Evolutionary conservation across 2,113 vertebrate genomes (phyloP).

Genomic region (Haliaeetus leucogaster): DNA sequence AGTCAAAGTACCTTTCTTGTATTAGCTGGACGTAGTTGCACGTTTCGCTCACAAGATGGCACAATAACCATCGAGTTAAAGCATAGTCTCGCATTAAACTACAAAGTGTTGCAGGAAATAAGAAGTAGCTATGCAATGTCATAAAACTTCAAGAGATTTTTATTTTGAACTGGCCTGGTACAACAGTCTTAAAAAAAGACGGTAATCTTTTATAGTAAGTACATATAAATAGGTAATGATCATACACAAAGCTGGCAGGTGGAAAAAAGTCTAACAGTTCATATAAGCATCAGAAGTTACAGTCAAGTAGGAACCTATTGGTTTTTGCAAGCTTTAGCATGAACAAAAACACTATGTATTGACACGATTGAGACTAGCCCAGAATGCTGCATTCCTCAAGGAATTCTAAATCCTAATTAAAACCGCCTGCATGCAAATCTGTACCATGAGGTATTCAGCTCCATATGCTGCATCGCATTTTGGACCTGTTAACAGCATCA

Average conservation of each 20-base stretch:
- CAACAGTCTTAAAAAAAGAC: neutral
- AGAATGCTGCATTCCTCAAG: constrained; percentile 56
- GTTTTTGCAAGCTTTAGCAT: constrained; percentile 38
- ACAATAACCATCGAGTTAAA: constrained; percentile 45
- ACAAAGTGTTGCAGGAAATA: neutral
- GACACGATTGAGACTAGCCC: constrained; percentile 9
- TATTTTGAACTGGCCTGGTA: neutral
- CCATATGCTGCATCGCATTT: constrained; percentile 57
- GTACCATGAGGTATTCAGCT: constrained; percentile 38
- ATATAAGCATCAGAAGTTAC: neutral
- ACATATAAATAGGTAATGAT: neutral
- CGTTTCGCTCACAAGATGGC: constrained; percentile 70
- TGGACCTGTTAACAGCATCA: constrained; percentile 50
- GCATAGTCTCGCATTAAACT: neutral
- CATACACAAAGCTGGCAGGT: neutral
- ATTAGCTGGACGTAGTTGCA: neutral
- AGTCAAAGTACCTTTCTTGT: neutral
- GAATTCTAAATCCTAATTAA: constrained; percentile 74
- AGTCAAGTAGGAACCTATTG: neutral
- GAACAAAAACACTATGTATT: constrained; percentile 46
- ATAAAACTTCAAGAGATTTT: neutral
- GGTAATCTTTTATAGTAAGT: neutral
- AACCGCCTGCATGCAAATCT: constrained; percentile 66
- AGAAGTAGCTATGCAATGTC: neutral
- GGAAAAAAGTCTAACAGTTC: neutral